Base-by-base conservation (phyloP, 1,140 invertebrate genomes). In the Philopotamus ludificatus region DNA sequence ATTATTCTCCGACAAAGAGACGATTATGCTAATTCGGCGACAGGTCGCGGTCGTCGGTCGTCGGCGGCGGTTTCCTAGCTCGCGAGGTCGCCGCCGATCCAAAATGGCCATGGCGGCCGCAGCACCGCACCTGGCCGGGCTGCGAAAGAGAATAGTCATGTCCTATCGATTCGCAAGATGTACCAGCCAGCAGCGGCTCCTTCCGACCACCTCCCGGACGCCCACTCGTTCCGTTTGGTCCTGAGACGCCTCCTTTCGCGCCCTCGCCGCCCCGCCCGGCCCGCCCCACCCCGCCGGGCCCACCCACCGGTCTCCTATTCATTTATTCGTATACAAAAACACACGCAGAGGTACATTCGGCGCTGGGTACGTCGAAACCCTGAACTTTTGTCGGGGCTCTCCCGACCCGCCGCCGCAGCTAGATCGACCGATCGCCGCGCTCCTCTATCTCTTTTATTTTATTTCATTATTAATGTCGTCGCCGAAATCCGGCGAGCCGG, bases 121-220 rank as follows among this genome's bases (percentile, higher is more conserved):
- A 9, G 7, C 2, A 7, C 15, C 21, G 60, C 45, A 45, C 41
- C 41, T 61, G 34, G 53, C 39, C 25, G 41, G 51, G 51, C 50
- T 42, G 54, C 63, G 54, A 44, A 67, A 65, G 47, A 64, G 83
- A 83, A 79, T 76, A 79, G 78, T 81, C 78, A 81, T 80, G 80
- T 81, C 77, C 78, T 81, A 81, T 81, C 78, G 79, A 81, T 81
- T 81, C 79, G 79, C 80, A 81, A 84, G 82, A 84, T 84, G 68
- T 70, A 58, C 65, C 53, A 45, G 42, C 42, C 57, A 23, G 10
- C 8, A 16, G n/a, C 16, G n/a, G 10, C 41, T 3, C 9, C 57
- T 42, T n/a, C 20, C 34, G 39, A 20, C 9, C 41, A 2, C 39
- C 3, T 23, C n/a, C 34, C n/a, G n/a, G n/a, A n/a, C 54, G 21